Conservation (phyloP, 2,888 invertebrate species). For the Pyralis farinalis region DNA sequence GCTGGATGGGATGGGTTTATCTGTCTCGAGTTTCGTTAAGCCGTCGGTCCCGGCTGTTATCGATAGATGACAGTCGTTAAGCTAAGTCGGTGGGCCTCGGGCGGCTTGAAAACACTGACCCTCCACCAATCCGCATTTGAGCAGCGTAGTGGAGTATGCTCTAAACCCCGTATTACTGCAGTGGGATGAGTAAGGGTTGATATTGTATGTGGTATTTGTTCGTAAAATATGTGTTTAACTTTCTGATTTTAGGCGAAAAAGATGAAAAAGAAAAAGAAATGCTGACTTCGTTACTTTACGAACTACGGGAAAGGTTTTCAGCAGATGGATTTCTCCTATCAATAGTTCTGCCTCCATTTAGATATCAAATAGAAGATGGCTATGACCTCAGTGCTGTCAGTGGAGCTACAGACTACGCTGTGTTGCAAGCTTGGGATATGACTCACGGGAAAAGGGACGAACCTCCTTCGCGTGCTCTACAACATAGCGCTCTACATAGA, state of each 20-base stretch:
- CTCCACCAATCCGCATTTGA: too few species aligned
- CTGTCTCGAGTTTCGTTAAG: too few species aligned
- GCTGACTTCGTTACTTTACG: conserved; percentile 79
- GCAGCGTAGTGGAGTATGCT: too few species aligned
- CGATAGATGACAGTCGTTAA: too few species aligned
- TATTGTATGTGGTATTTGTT: too few species aligned
- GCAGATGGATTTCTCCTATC: conserved; percentile 78
- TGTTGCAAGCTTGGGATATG: conserved; percentile 84
- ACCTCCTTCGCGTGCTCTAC: conserved; percentile 65
- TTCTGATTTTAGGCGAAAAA: conserved; percentile 51
- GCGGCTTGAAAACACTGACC: too few species aligned
- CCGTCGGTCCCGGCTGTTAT: too few species aligned
- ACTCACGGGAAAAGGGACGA: conserved; percentile 64
- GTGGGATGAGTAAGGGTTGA: too few species aligned
- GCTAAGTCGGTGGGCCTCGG: too few species aligned
- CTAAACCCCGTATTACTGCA: too few species aligned
- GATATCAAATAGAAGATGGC: conserved; percentile 83
- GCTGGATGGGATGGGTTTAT: too few species aligned
- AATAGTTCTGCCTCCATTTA: conserved; percentile 81
- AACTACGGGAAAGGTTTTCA: conserved; percentile 82
- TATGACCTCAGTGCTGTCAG: conserved; percentile 83
- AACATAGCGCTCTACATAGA: conserved; percentile 72
- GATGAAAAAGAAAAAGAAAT: conserved; percentile 78
- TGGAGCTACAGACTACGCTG: conserved; percentile 83
- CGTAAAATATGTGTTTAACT: too few species aligned